Evolutionary conservation across 2,797 vertebrate species (phyloP).

Genomic region (Phoxinus dragarum): DNA sequence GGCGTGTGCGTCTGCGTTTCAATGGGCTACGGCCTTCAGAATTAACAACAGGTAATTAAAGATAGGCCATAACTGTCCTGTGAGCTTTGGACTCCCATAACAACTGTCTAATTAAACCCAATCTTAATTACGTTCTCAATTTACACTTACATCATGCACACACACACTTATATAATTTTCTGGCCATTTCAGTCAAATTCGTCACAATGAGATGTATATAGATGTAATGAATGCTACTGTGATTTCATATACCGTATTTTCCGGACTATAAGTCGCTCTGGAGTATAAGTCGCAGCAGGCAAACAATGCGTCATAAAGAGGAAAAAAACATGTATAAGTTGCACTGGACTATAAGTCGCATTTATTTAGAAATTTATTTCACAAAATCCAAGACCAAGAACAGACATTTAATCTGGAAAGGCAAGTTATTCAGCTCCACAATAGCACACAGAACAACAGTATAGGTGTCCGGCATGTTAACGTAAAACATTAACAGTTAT

Average conservation of each 20-base stretch:
- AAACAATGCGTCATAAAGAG: too few species aligned
- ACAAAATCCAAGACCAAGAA: too few species aligned
- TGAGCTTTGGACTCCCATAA: conserved; percentile 63
- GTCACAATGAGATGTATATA: conserved; percentile 21
- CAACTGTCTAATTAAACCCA: conserved; percentile 61
- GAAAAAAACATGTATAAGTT: too few species aligned
- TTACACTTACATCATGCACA: conserved; percentile 49
- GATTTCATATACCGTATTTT: conserved; percentile 11
- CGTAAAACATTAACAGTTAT: too few species aligned
- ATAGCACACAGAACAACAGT: too few species aligned
- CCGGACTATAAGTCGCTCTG: too few species aligned
- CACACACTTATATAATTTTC: conserved; percentile 12
- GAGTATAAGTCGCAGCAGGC: too few species aligned
- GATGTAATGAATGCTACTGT: conserved; percentile 18
- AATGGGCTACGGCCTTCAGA: conserved; percentile 61
- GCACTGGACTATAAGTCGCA: too few species aligned
- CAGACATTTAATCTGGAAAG: too few species aligned
- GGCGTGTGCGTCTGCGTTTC: conserved; percentile 49
- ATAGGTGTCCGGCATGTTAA: too few species aligned
- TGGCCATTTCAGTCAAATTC: conserved; percentile 26
- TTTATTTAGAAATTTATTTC: too few species aligned
- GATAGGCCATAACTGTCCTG: conserved; percentile 65
- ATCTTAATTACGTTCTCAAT: conserved; percentile 72
- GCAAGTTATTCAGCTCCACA: too few species aligned
- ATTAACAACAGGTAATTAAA: conserved; percentile 75